A percentile compares a stretch with the other conserved stretches of the same genome.
Evolutionary conservation across 2,113 vertebrate genomes (phyloP).

Genomic region (Pelmatolapia mariae): DNA sequence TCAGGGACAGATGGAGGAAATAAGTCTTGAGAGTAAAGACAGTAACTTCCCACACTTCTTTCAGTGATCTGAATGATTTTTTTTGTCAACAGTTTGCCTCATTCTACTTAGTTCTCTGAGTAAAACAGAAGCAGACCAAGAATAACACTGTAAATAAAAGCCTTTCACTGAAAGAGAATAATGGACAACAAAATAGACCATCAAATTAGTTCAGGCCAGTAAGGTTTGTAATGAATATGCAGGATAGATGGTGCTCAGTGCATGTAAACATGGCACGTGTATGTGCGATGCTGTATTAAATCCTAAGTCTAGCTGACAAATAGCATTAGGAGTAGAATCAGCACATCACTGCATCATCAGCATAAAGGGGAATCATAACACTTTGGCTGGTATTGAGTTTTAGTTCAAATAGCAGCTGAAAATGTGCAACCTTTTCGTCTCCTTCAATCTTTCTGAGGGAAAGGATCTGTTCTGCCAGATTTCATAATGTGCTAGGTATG

Average conservation of each 20-base stretch:
- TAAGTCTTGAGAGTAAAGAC: background rate
- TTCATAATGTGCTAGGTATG: background rate
- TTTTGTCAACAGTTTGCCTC: background rate
- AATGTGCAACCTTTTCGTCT: background rate
- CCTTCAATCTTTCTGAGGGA: background rate
- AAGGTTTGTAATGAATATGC: background rate
- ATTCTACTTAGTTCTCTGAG: background rate
- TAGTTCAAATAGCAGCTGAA: background rate
- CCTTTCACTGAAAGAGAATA: background rate
- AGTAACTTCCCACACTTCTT: background rate
- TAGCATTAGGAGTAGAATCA: background rate
- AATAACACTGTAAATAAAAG: background rate
- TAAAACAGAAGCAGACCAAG: background rate
- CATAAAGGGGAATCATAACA: background rate
- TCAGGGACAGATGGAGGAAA: background rate
- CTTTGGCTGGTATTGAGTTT: background rate
- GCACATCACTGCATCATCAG: background rate
- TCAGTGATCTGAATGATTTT: background rate
- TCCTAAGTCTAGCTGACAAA: background rate
- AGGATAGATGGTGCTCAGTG: background rate
- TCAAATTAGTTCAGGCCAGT: background rate
- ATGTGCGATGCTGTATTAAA: background rate
- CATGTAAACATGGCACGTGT: background rate
- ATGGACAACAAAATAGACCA: background rate
- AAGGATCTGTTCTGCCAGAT: background rate